These are phyloP conservation scores for Nyctalus aviator DNA, from an alignment of 2,797 vertebrate genomes.

Conservation along the genomic window DNA sequence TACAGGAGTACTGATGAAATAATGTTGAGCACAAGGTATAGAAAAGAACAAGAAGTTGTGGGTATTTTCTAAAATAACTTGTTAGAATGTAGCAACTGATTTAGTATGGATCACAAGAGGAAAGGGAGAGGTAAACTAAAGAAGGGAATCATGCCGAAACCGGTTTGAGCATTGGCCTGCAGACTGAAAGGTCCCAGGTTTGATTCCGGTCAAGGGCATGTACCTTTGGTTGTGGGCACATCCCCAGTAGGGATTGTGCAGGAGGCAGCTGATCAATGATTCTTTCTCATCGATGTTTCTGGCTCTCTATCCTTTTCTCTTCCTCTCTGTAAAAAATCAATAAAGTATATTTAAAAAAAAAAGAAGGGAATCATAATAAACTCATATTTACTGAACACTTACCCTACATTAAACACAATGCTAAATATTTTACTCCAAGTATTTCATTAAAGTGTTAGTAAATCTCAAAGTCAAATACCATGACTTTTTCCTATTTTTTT, in stretches of 20 bases:
- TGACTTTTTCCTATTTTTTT: background rate
- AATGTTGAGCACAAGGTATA: background rate
- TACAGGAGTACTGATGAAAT: background rate
- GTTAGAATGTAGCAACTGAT: background rate
- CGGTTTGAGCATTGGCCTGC: too few species aligned
- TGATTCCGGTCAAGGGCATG: too few species aligned
- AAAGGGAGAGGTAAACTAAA: background rate
- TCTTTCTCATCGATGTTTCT: too few species aligned
- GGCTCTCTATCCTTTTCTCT: too few species aligned
- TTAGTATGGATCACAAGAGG: background rate
- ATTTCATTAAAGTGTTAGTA: background rate
- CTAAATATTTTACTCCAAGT: background rate
- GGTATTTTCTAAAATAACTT: background rate
- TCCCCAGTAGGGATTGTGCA: too few species aligned
- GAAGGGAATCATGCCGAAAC: background rate
- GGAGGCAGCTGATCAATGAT: too few species aligned
- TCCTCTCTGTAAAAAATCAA: too few species aligned
- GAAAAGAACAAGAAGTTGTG: background rate
- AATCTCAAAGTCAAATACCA: background rate
- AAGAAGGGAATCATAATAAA: background rate
- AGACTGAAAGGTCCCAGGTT: too few species aligned
- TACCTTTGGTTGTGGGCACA: too few species aligned
- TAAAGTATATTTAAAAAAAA: too few species aligned
- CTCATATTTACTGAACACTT: background rate
- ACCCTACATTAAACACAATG: background rate